Evolutionary conservation across 2,113 vertebrate genomes (phyloP).

Genomic region (Patagioenas fasciata): DNA sequence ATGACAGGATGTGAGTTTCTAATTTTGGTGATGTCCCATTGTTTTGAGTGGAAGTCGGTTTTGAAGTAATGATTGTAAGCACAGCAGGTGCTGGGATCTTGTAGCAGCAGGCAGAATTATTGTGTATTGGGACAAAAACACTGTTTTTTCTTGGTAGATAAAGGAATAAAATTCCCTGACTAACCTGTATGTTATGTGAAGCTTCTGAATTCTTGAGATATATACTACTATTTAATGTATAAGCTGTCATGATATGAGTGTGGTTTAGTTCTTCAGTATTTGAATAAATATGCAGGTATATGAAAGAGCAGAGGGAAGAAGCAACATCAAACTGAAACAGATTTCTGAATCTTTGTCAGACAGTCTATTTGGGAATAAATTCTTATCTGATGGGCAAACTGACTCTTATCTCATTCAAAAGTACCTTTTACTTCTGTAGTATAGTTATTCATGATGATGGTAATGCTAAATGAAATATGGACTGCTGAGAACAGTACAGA

Average conservation of each 20-base stretch:
- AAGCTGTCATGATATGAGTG: not conserved
- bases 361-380: not conserved
- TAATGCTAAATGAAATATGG: not conserved
- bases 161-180: not conserved
- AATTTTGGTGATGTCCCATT: conserved; percentile 51
- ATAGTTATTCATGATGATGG: not conserved
- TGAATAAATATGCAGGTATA: not conserved
- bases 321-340: not conserved
- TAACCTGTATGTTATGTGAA: not conserved
- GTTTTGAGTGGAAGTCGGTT: conserved; percentile 45
- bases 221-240: not conserved
- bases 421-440: not conserved
- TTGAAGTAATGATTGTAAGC: conserved; percentile 40
- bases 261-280: not conserved
- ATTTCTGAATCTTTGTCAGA: not conserved
- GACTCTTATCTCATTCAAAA: not conserved
- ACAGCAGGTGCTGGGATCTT: conserved; percentile 31
- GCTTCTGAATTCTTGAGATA: not conserved
- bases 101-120: conserved; percentile 1
- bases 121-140: conserved; percentile 12
- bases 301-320: not conserved
- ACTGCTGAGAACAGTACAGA: not conserved
- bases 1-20: conserved; percentile 53
- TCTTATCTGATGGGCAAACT: not conserved
- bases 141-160: not conserved